Base-by-base conservation (phyloP, 2,888 invertebrate species). In the Parnassius mnemosyne region DNA sequence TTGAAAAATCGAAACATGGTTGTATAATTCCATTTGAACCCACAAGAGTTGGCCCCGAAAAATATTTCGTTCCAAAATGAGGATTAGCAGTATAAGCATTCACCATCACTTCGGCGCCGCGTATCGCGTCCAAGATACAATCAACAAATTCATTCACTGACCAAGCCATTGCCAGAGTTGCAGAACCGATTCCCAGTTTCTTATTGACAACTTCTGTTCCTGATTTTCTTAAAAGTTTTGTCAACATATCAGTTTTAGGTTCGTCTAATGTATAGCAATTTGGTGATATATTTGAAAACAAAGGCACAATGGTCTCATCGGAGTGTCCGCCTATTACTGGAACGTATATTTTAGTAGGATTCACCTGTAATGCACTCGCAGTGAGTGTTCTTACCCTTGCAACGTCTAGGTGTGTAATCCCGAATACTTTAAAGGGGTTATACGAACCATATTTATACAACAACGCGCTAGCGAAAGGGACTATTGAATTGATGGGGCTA, bases 251-350 rank as follows among this genome's bases (percentile, higher is more conserved):
- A 11, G 80, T 81, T 74, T 80, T 75, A 47, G 66, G 65, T 7
- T 68, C 60, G 65, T 80, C 75, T 20, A 87, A 42, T 41, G 25
- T 47, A 49, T 72, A 73, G 47, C 68, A 68, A 2, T 64, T 53
- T 0, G 85, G 85, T 3, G 68, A 60, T 53, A 87, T 65, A 69
- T 80, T 82, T 1, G 87, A 87, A 71, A 85, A 87, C 41, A 87
- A 65, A 5, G 87, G 87, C 57, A 87, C 71, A 46, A 85, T 78
- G 2, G 86, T 85, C 1, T 83, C 76, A 13, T 84, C 83, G 0
- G 87, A 87, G 68, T 86, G 84, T 0, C 86, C 87, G 57, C 87
- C 84, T 13, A 87, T 79, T 0, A 87, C 84, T 12, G 87, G 87
- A 43, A 87, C 63, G 9, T 71, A 60, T 34, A 87, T 58, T 25